Base-by-base conservation (phyloP, 1,140 invertebrate genomes). In the Drosophila suzukii region DNA sequence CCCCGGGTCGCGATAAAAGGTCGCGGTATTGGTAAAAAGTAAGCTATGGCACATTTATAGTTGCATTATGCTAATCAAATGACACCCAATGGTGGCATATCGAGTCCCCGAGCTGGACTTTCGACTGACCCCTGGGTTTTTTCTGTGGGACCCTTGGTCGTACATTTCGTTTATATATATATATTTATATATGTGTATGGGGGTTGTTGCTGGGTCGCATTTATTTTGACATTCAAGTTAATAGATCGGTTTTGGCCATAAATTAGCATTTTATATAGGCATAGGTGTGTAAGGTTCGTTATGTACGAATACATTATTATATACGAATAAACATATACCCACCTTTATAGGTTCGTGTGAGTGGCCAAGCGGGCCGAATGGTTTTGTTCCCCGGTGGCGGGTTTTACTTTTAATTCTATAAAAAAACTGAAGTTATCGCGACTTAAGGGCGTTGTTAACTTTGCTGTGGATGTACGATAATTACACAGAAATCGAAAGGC, bases 141-240 rank as follows among this genome's bases (percentile, higher is more conserved):
- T 47, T 12, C 17, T 24, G 5, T 17, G 62, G 2, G 44, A 6
- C 43, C 32, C 32, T 15, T 12, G 49, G 58, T 62, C 75, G 51
- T 60, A 56, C 62, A 65, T 39, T 58, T 59, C 13, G 4, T 39
- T 39, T 20, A 12, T 46, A 46, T 46, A 46, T 43, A 10, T 4
- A 4, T 8, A 8, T 17, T 11, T n/a, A 12, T 30, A 1, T 47
- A 43, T 34, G 32, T 27, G 32, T 6, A 41, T 59, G 75, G 81
- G 82, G 82, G 65, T 67, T 67, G 65, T 66, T 17, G 12, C 32
- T 58, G 57, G 78, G 63, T 81, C 78, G 67, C 82, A 75, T 74
- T 86, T 84, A 88, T 89, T 88, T 88, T 88, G 84, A 88, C 84
- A 88, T 90, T 89, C 85, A 77, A 89, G 84, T 90, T 88, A 88